Evolutionary conservation across 2,888 invertebrate genomes (phyloP), one percentile per base, ranked within the genome.

Genomic region (Alviniconcha strummeri): DNA sequence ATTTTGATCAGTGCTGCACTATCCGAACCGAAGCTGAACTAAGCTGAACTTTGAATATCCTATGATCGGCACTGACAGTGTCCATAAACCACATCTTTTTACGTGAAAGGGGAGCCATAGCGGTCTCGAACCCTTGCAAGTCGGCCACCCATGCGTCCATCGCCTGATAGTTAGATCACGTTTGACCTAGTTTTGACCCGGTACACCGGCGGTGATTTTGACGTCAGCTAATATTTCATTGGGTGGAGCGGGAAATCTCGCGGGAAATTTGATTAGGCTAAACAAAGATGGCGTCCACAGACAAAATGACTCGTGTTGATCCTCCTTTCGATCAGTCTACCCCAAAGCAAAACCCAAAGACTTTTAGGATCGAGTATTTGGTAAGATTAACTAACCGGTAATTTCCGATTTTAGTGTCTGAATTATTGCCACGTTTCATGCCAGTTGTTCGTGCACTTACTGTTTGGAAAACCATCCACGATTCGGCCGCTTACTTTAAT

Each of bases 281-380:
- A 11, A n/a, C 17, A 13, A 82, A 56, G 67, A 82, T 77, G 82
- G 67, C 77, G 5, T 15, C 82, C 4, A 64, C 64, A n/a, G 52
- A 60, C 36, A 76, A 82, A 76, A 8, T 55, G 19, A 77, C 36
- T 36, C 36, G 36, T 36, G 36, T 82, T 17, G 55, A 56, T 19
- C 77, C 36, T 0, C 82, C 82, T 54, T 36, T 54, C 17, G 69
- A 56, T 36, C 77, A 69, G 13, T 82, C 77, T 69, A 82, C 82
- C 17, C 82, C 71, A 54, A 82, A 82, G 19, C 82, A 82, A 13
- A 2, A 19, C 52, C 57, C 19, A 19, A 82, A 76, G 17, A 55
- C 67, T 7, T 82, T 60, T 67, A 60, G 72, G 36, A n/a, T 7
- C 2, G 75, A 76, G 76, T 13, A 54, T 54, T 74, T 67, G 82